Evolutionary conservation across 2,888 invertebrate genomes (phyloP), one percentile per base, ranked within the genome.

Genomic region (Tinea semifulvella): DNA sequence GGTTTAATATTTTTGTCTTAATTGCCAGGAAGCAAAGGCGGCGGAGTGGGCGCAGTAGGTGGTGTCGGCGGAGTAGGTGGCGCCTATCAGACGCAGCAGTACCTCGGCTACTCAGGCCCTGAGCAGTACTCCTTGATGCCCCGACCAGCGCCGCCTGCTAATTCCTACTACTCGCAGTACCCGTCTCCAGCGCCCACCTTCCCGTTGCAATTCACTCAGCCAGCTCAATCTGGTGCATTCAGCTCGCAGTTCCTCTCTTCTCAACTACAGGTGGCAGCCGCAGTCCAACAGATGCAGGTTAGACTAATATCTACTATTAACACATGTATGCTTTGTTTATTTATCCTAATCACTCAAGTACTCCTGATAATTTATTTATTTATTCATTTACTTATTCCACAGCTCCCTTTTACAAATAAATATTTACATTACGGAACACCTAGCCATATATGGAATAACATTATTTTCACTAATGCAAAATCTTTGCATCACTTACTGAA

Each of bases 171-270:
- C 64, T 72, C 81, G 52, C 75, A 75, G 45, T 79, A 80, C 61
- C 52, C 67, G 16, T 86, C 86, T 44, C 85, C 85, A 16, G 86
- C 86, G 47, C 84, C 85, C 48, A 84, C 84, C 5, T 86, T 85
- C 55, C 85, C 84, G 49, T 72, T 82, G 53, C 88, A 87, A 63
- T 87, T 83, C 65, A 84, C 86, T 46, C 86, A 85, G 56, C 85
- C 82, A 1, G 82, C 84, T 48, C 72, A 84, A 56, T 82, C 82
- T 8, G 74, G 69, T 49, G 79, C 83, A 7, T 79, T 76, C 56
- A 63, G 68, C 50, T 76, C 77, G 45, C 79, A 77, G 60, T 77
- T 73, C 58, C 64, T 79, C 14, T 75, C 77, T 1, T 71, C 75
- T 48, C 79, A 77, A 52, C 63, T 79, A 47, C 79, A 79, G 49